Base-by-base conservation (phyloP, 2,888 invertebrate species). In the Koerneria pararmatus region DNA sequence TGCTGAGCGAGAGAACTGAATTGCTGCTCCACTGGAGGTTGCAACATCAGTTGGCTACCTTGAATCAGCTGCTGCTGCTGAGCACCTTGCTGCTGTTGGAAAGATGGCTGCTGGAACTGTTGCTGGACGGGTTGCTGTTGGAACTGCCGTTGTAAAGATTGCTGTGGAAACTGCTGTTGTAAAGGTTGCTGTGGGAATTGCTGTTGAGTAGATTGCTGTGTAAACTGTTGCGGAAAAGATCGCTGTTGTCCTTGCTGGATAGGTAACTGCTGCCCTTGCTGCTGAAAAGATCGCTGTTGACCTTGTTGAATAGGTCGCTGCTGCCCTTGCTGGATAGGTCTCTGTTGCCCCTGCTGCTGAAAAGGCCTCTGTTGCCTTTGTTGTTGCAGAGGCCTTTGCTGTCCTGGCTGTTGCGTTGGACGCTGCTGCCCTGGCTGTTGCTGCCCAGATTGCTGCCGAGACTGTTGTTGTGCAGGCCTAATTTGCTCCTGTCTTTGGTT, bases 351-450 rank as follows among this genome's bases (percentile, higher is more conserved):
- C 19, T 32, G 29, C 8, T 49, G 58, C n/a, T n/a, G n/a, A n/a
- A n/a, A n/a, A n/a, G n/a, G n/a, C n/a, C n/a, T n/a, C 29, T 46
- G 66, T 34, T 59, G 66, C 6, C 49, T 41, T 0, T 37, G 37
- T 27, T 41, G 29, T 32, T 58, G 58, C 15, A 27, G 58, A 15
- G 58, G 15, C 6, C 41, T 37, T 15, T 24, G n/a, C 3, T 37
- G 58, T 1, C 41, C 46, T 34, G 34, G 27, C 24, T 5, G 56
- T 31, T 29, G 37, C 29, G 29, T 31, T 15, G 27, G 64, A 27
- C 32, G 64, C 56, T 56, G 66, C 35, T 51, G 56, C 22, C 41
- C 35, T 11, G 34, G 29, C 8, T 49, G 58, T 22, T 46, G 66
- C 48, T 59, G 66, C 6, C 49, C 58, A 0, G 58, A 41, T 27